A percentile compares a stretch with the other conserved stretches of the same genome.
phyloP scores from a whole-genome alignment of 2,797 vertebrate genomes.

The Oceanodroma leucorhoa region DNA sequence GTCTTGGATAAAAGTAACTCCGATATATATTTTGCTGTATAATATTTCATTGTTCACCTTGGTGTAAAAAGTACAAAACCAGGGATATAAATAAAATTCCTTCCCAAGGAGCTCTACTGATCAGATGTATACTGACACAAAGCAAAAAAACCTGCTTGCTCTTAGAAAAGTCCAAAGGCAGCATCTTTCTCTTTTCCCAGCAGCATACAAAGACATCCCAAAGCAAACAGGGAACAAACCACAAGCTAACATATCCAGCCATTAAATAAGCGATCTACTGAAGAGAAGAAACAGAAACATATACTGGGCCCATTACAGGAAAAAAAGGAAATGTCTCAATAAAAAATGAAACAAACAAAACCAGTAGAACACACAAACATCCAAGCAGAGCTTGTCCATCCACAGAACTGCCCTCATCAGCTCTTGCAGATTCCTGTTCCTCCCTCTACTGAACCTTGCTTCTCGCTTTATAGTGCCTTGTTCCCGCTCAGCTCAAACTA shows the following conservation, averaged over 20 bases:
- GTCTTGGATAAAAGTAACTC: not conserved
- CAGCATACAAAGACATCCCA: not conserved
- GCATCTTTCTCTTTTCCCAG: not conserved
- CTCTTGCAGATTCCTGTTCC: not conserved
- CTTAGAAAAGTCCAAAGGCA: not conserved
- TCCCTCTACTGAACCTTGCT: not conserved
- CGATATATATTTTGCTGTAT: not conserved
- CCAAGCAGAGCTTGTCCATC: not conserved
- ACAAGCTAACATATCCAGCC: not conserved
- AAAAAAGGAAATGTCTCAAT: not conserved
- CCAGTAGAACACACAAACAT: not conserved
- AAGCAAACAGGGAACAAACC: not conserved
- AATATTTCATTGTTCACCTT: not conserved
- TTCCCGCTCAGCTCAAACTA: not conserved
- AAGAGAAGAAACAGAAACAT: not conserved
- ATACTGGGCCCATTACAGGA: not conserved
- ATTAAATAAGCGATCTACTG: not conserved
- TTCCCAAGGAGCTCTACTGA: not conserved
- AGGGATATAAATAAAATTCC: not conserved
- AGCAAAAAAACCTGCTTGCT: not conserved
- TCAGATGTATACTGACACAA: not conserved
- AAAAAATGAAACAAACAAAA: not conserved
- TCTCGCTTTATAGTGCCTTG: not conserved
- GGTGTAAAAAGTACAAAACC: not conserved
- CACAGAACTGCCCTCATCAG: not conserved